Percentiles rank a stretch among this genome's conserved stretches.
Evolutionary conservation across 2,797 vertebrate genomes (phyloP).

Genomic region (Pseudochirops cupreus): DNA sequence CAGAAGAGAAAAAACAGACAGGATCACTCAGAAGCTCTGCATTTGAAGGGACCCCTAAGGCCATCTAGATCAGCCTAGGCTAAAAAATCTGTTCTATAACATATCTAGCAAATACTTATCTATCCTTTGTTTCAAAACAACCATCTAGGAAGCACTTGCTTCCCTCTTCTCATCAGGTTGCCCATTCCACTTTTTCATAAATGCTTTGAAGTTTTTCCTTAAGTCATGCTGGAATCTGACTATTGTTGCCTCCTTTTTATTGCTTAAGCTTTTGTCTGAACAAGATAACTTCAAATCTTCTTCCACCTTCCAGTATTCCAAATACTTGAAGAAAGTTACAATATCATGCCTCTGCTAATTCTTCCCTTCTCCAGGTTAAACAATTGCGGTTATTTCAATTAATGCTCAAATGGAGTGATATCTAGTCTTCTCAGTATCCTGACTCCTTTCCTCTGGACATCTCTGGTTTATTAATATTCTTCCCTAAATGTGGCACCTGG

Average conservation of each 20-base stretch:
- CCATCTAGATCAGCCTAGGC: background rate
- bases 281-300: background rate
- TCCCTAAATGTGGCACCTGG: background rate
- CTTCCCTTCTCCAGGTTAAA: background rate
- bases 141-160: background rate
- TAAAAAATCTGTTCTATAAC: background rate
- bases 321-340: background rate
- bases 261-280: background rate
- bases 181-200: background rate
- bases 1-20: constrained; percentile 10
- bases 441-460: background rate
- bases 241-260: background rate
- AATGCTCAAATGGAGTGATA: background rate
- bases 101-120: background rate
- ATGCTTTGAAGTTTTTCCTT: background rate
- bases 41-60: background rate
- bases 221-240: background rate
- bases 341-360: background rate
- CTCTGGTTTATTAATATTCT: background rate
- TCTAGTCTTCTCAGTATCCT: background rate
- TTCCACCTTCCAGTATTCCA: background rate
- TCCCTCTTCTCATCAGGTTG: background rate
- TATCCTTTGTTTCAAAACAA: background rate
- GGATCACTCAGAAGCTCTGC: constrained; percentile 8
- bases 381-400: background rate